Evolutionary conservation across 2,797 vertebrate species (phyloP), one percentile per base, ranked within the genome.

Genomic region (Sebastes minor): DNA sequence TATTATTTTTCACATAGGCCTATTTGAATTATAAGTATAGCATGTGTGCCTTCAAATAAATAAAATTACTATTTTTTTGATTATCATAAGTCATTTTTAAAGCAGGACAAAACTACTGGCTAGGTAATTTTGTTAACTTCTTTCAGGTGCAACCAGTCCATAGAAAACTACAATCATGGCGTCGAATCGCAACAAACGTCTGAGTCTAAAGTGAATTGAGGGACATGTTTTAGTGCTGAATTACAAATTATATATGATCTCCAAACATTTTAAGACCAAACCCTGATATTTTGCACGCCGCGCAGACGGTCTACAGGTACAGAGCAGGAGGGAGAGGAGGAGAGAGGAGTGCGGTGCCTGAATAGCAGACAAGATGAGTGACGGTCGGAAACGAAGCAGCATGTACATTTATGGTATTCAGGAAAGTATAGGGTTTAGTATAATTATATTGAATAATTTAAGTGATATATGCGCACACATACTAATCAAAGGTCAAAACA

Each of bases 251-350:
- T 32, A 32, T 32, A 32, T 32, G 30, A 33, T 30, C 28, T 11
- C 33, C 0, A 3, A 14, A 0, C 1, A 28, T 25, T 42, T 28
- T 67, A 11, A 28, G 1, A 8, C 4, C 11, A 16, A 65, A 11
- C 16, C 1, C 3, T 7, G 4, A 35, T n/a, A 7, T 76, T 10
- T 64, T 5, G 33, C 0, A 0, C 4, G 12, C 0, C 0, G 2
- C 35, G 5, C 35, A 0, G 35, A 14, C 13, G 0, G 35, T 38
- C 38, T 14, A 38, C 38, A 38, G 38, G 38, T 42, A 42, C 38
- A 42, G 38, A 42, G 38, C 38, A 42, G 38, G 38, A 42, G 38
- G 38, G 38, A 42, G 38, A 42, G 38, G 38, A 42, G 38, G 38
- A 42, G 38, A 42, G 38, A 42, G 38, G 38, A 42, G 38, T 38